Evolutionary conservation across 2,888 invertebrate genomes (phyloP).

Genomic region (Cheilosia pagana): DNA sequence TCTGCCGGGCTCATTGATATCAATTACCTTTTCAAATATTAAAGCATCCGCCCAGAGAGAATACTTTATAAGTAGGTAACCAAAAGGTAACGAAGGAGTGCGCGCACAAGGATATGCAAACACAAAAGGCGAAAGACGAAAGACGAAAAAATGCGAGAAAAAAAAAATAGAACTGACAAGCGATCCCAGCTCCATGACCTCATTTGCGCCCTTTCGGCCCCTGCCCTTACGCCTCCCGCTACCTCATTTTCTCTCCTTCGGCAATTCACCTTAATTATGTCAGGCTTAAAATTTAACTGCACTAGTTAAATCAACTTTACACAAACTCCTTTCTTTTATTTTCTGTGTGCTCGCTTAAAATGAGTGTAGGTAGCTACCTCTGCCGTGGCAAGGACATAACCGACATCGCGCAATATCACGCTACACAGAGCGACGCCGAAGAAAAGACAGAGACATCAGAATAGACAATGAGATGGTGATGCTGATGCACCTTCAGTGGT

Average conservation of each 20-base stretch:
- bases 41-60: conserved; percentile 38
- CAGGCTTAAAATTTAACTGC: conserved; percentile 74
- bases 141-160: background rate
- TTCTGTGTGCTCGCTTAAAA: conserved; percentile 35
- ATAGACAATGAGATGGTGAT: conserved; percentile 70
- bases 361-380: conserved; percentile 7
- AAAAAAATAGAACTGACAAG: conserved; percentile 26
- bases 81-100: conserved; percentile 40
- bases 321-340: conserved; percentile 62
- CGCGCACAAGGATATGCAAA: conserved; percentile 58
- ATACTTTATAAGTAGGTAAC: conserved; percentile 39
- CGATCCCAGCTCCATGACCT: conserved; percentile 52
- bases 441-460: conserved; percentile 54
- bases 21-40: conserved; percentile 71
- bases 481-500: conserved; percentile 57
- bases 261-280: conserved; percentile 75
- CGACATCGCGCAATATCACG: conserved; percentile 47
- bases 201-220: conserved; percentile 47
- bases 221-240: background rate
- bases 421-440: conserved; percentile 20
- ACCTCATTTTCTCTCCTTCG: conserved; percentile 26
- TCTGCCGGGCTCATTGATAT: conserved; percentile 65
- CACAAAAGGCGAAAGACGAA: conserved; percentile 10
- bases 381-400: conserved; percentile 63
- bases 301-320: conserved; percentile 75